Evolutionary conservation across 2,888 invertebrate genomes (phyloP).

Genomic region (Drosophila setosimentum): DNA sequence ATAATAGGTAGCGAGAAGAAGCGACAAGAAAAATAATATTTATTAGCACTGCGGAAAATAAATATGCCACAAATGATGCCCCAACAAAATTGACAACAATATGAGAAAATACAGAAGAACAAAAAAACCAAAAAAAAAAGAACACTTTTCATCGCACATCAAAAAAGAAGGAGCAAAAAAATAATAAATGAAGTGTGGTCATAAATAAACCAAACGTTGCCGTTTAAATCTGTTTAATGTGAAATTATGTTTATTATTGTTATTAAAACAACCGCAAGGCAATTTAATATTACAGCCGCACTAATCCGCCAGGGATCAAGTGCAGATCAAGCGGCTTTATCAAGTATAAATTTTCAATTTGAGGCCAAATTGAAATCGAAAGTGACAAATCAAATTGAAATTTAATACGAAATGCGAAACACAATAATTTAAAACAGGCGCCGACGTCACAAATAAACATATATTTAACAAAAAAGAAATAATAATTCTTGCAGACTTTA

Average conservation of each 20-base stretch:
- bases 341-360: constrained; percentile 77
- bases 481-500: background rate
- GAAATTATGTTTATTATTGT: constrained; percentile 80
- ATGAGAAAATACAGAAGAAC: constrained; percentile 17
- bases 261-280: constrained; percentile 76
- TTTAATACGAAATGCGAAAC: constrained; percentile 50
- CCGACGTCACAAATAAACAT: constrained; percentile 7
- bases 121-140: background rate
- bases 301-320: constrained; percentile 83
- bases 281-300: constrained; percentile 79
- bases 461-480: constrained; percentile 15
- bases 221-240: constrained; percentile 69
- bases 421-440: constrained; percentile 21
- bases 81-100: constrained; percentile 59
- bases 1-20: constrained; percentile 22
- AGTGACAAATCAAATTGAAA: constrained; percentile 71
- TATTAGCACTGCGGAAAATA: constrained; percentile 75
- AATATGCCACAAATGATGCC: constrained; percentile 74
- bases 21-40: constrained; percentile 48
- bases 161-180: constrained; percentile 17
- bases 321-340: constrained; percentile 81
- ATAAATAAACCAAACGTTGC: constrained; percentile 56
- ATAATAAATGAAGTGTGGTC: constrained; percentile 14
- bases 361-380: constrained; percentile 50
- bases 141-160: constrained; percentile 26